Base-by-base conservation (phyloP, 1,140 invertebrate species). In the Rhizoglyphus robini region DNA sequence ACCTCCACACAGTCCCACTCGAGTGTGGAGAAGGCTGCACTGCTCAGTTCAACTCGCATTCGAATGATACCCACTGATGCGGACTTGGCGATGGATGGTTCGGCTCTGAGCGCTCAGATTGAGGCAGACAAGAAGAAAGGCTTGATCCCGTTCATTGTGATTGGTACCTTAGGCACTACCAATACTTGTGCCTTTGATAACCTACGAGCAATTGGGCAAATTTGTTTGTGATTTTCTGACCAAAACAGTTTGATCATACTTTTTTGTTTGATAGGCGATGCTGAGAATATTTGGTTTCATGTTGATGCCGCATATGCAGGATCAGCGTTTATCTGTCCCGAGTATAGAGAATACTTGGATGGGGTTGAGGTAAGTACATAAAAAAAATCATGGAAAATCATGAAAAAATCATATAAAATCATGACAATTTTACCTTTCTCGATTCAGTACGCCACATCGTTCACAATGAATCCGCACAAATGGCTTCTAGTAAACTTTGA, bases 381-480 rank as follows among this genome's bases (percentile, higher is more conserved):
- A 8, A 54, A 18, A 34, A 15, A n/a, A 64, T 27, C 1, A 18
- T 15, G 5, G 18, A 41, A 41, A 18, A 41, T 11, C 18, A 18
- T 41, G 8, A 8, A 31, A 13, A 5, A 31, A 23, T 31, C 34
- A 60, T 27, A 69, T 27, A 60, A 47, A n/a, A n/a, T n/a, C n/a
- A n/a, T 63, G 38, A 48, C 36, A 64, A 36, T 48, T 62, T 68
- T 57, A 49, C 63, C n/a, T n/a, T n/a, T 65, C 63, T 71, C 73
- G 23, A n/a, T n/a, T 11, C 65, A 79, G 77, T 81, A 81, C 62
- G 90, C 88, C 0, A 85, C 92, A 68, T 95, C 90, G 0, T 93
- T 95, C 73, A 93, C 94, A 74, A 93, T 95, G 71, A 97, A 96
- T 73, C 91, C 92, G 0, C 92, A 96, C 76, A 97, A 97, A 75